Conservation (phyloP, 2,888 invertebrate species). For the Drosophila lutescens region DNA sequence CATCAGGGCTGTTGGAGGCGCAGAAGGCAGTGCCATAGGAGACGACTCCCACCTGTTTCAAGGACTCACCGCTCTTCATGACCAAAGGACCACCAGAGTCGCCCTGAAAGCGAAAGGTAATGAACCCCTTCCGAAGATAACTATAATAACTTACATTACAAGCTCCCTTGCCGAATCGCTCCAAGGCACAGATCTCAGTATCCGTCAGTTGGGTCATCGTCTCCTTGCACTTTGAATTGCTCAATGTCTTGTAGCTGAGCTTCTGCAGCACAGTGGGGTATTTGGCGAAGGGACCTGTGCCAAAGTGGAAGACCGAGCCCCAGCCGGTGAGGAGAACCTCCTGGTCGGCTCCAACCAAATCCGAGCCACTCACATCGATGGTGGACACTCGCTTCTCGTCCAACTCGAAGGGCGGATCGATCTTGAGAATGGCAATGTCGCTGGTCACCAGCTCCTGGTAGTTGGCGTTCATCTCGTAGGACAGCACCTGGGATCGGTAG, state of each 20-base stretch:
- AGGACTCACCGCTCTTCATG: slow-evolving; percentile 72
- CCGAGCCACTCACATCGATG: slow-evolving; percentile 82
- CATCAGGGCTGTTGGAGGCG: slow-evolving; percentile 82
- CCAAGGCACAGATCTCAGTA: slow-evolving; percentile 83
- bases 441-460: slow-evolving; percentile 81
- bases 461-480: slow-evolving; percentile 81
- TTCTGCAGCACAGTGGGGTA: slow-evolving; percentile 81
- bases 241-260: slow-evolving; percentile 78
- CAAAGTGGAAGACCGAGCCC: slow-evolving; percentile 82
- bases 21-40: slow-evolving; percentile 84
- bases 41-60: slow-evolving; percentile 82
- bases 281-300: slow-evolving; percentile 78
- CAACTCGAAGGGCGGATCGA: slow-evolving; percentile 77
- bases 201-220: slow-evolving; percentile 80
- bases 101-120: slow-evolving; percentile 63
- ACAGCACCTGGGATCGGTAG: slow-evolving; percentile 73
- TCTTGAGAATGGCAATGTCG: slow-evolving; percentile 82
- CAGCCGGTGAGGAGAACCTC: slow-evolving; percentile 81
- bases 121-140: not conserved
- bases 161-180: slow-evolving; percentile 82
- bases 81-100: slow-evolving; percentile 84
- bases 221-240: slow-evolving; percentile 77
- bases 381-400: slow-evolving; percentile 81
- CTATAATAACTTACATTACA: slow-evolving; percentile 79
- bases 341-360: slow-evolving; percentile 74